Conservation (phyloP, 2,797 vertebrate genomes). For the Philypnodon macrostomus region DNA sequence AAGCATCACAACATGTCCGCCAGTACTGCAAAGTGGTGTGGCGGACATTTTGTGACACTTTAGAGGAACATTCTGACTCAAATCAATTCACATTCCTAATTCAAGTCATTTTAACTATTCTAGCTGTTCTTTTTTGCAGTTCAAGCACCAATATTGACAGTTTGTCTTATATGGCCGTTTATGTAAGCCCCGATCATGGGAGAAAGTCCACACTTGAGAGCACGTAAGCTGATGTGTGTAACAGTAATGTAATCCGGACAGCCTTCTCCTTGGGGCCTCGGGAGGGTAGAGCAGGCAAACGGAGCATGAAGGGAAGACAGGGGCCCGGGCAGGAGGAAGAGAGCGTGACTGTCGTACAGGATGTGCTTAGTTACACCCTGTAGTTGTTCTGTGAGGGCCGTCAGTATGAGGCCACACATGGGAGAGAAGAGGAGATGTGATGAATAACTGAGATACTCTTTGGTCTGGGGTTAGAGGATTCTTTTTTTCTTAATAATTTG, state of each 20-base stretch:
- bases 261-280: conserved; percentile 49
- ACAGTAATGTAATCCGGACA: conserved; percentile 43
- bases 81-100: too few relatives aligned
- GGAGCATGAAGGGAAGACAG: conserved; percentile 78
- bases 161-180: conserved; percentile 9
- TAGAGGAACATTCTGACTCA: too few relatives aligned
- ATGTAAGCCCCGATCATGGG: conserved; percentile 19
- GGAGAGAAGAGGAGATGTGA: conserved; percentile 35
- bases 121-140: too few relatives aligned
- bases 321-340: conserved; percentile 68
- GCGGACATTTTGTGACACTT: too few relatives aligned
- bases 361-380: conserved; percentile 82
- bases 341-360: conserved; percentile 81
- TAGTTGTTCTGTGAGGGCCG: conserved; percentile 68
- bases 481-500: too few relatives aligned
- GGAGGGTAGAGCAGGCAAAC: conserved; percentile 70
- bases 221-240: conserved; percentile 29
- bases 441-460: too few relatives aligned
- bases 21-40: too few relatives aligned
- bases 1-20: too few relatives aligned
- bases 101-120: too few relatives aligned
- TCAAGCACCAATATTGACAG: too few relatives aligned
- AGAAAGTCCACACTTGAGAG: conserved; percentile 41
- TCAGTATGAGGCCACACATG: conserved; percentile 66
- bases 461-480: too few relatives aligned